phyloP scores from a whole-genome alignment of 2,797 vertebrate species.

The Bucorvus abyssinicus region DNA sequence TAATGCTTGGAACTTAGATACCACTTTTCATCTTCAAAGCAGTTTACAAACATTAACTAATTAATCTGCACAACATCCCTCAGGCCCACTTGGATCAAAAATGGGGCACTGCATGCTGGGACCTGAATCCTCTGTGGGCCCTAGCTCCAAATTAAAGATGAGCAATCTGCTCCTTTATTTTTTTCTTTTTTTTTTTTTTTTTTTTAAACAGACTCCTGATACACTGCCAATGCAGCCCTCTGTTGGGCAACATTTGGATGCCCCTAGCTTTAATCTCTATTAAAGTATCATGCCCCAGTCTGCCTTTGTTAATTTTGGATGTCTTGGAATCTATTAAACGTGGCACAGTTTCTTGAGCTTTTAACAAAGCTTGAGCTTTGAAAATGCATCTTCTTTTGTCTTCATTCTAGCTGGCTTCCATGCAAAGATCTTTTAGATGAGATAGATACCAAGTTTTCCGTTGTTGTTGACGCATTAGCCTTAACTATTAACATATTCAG shows the following conservation, averaged over 20 bases:
- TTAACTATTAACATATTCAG: slow-evolving; percentile 66
- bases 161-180: slow-evolving; percentile 30
- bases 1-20: slow-evolving; percentile 68
- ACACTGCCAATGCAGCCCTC: slow-evolving; percentile 64
- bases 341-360: slow-evolving; percentile 48
- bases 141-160: slow-evolving; percentile 67
- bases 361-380: slow-evolving; percentile 65
- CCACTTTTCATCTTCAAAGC: slow-evolving; percentile 73
- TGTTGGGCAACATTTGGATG: slow-evolving; percentile 70
- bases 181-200: background rate
- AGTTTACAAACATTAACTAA: slow-evolving; percentile 73
- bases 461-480: slow-evolving; percentile 62
- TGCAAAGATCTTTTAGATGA: slow-evolving; percentile 62
- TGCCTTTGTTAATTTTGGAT: slow-evolving; percentile 63
- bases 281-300: slow-evolving; percentile 56
- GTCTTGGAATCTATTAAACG: slow-evolving; percentile 52
- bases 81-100: slow-evolving; percentile 67
- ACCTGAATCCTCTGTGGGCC: slow-evolving; percentile 56
- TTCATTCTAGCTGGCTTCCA: slow-evolving; percentile 60
- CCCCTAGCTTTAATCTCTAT: slow-evolving; percentile 65
- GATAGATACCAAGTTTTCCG: slow-evolving; percentile 54
- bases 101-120: slow-evolving; percentile 59
- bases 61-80: slow-evolving; percentile 70
- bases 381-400: slow-evolving; percentile 67
- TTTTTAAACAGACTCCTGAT: slow-evolving; percentile 57